Percentiles rank a stretch among this genome's conserved stretches.
phyloP scores from a whole-genome alignment of 2,113 vertebrate species.

The Lutjanus erythropterus region DNA sequence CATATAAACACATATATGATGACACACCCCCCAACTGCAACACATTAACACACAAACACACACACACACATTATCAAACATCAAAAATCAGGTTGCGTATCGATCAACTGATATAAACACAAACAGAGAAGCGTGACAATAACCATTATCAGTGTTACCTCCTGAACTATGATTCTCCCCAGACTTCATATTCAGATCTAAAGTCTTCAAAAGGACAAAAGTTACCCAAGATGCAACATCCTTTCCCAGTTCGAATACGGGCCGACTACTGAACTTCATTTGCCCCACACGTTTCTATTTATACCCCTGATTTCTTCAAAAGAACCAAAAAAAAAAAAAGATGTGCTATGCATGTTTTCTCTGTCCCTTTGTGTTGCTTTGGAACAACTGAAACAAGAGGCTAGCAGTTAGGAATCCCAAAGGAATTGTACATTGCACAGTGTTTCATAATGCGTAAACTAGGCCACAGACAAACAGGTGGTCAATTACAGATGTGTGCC shows the following conservation, averaged over 20 bases:
- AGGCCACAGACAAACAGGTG: constrained; percentile 70
- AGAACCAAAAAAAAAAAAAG: constrained; percentile 1
- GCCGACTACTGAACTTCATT: constrained; percentile 39
- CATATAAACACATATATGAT: constrained; percentile 29
- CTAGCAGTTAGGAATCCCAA: constrained; percentile 38
- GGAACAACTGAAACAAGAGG: constrained; percentile 51
- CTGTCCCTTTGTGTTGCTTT: constrained; percentile 46
- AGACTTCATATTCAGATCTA: constrained; percentile 4
- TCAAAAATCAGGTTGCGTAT: neutral
- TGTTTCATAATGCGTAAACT: constrained; percentile 53
- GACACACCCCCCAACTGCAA: neutral
- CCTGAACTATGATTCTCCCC: constrained; percentile 2
- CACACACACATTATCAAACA: neutral
- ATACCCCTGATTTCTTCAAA: constrained; percentile 46
- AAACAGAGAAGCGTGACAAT: neutral
- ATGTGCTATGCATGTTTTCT: neutral
- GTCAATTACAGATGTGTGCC: constrained; percentile 66
- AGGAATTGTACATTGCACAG: constrained; percentile 27
- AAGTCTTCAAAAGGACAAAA: constrained; percentile 49
- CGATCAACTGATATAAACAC: neutral
- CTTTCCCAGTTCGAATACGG: constrained; percentile 1
- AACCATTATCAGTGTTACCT: neutral
- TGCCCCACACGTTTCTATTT: constrained; percentile 49
- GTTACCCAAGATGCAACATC: neutral
- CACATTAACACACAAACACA: constrained; percentile 7